A percentile compares a stretch with the other conserved stretches of the same genome.
These are phyloP conservation scores for Ophonus ardosiacus DNA, from an alignment of 2,888 invertebrate genomes.

Conservation along the genomic window DNA sequence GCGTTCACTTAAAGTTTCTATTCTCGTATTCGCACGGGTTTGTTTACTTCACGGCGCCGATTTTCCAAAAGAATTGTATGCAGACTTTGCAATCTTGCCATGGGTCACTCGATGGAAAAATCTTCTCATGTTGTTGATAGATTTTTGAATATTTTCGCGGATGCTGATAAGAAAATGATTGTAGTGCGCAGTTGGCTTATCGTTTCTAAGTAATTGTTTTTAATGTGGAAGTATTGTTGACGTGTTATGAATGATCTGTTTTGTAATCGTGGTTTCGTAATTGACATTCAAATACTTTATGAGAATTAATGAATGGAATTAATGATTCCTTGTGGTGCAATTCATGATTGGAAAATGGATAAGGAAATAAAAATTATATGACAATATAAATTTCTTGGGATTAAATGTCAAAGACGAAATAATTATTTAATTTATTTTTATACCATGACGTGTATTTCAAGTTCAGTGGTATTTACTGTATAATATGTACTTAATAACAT, in stretches of 20 bases:
- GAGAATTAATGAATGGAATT: constrained; percentile 5
- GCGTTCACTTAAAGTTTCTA: constrained; percentile 61
- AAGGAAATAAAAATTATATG: background rate
- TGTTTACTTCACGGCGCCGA: constrained; percentile 39
- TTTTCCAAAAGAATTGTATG: constrained; percentile 48
- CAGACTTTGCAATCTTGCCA: constrained; percentile 57
- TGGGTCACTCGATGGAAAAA: constrained; percentile 58
- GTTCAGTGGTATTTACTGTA: background rate
- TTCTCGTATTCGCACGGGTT: constrained; percentile 48
- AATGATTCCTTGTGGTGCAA: background rate
- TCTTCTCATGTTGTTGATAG: constrained; percentile 53
- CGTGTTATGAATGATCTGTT: constrained; percentile 53
- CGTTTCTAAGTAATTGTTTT: constrained; percentile 57
- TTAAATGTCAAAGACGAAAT: background rate
- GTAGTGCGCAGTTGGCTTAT: constrained; percentile 59
- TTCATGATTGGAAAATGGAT: background rate
- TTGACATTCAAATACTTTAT: constrained; percentile 29
- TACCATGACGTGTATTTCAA: background rate
- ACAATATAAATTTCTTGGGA: background rate
- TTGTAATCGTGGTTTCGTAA: constrained; percentile 57
- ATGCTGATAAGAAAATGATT: constrained; percentile 44
- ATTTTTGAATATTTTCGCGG: constrained; percentile 36
- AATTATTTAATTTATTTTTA: background rate
- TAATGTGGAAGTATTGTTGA: constrained; percentile 59
- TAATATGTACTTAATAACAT: background rate